Evolutionary conservation across 1,140 invertebrate genomes (phyloP).

Genomic region (Brachionus rotundiformis): DNA sequence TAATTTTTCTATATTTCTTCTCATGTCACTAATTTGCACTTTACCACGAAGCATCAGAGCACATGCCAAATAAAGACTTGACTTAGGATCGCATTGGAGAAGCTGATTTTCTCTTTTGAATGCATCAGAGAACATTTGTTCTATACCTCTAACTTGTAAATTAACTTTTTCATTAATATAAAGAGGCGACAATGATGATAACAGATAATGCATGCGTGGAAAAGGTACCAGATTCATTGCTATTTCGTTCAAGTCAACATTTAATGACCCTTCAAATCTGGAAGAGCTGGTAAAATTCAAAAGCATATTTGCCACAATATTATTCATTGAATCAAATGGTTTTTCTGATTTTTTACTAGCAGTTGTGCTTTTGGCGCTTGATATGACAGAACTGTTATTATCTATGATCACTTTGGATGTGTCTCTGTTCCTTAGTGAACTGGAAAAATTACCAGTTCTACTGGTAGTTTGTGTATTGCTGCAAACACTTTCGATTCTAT

Average conservation of each 20-base stretch:
- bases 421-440: constrained; percentile 55
- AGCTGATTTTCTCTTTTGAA: constrained; percentile 63
- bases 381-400: constrained; percentile 58
- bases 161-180: constrained; percentile 59
- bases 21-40: constrained; percentile 64
- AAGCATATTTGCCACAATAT: constrained; percentile 65
- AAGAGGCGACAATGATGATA: constrained; percentile 63
- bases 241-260: constrained; percentile 66
- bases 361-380: neutral
- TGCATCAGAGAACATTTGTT: constrained; percentile 65
- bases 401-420: constrained; percentile 56
- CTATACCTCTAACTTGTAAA: constrained; percentile 57
- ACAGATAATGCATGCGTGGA: constrained; percentile 64
- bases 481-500: constrained; percentile 29
- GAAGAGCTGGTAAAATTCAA: constrained; percentile 63
- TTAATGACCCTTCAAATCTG: constrained; percentile 60
- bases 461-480: constrained; percentile 49
- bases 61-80: constrained; percentile 63
- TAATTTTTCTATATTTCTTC: constrained; percentile 64
- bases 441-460: neutral
- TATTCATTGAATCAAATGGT: constrained; percentile 66
- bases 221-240: constrained; percentile 66
- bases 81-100: constrained; percentile 60
- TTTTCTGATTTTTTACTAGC: constrained; percentile 56
- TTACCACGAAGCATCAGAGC: constrained; percentile 63